Evolutionary conservation across 2,888 invertebrate species (phyloP).

Genomic region (Melanotus villosus): DNA sequence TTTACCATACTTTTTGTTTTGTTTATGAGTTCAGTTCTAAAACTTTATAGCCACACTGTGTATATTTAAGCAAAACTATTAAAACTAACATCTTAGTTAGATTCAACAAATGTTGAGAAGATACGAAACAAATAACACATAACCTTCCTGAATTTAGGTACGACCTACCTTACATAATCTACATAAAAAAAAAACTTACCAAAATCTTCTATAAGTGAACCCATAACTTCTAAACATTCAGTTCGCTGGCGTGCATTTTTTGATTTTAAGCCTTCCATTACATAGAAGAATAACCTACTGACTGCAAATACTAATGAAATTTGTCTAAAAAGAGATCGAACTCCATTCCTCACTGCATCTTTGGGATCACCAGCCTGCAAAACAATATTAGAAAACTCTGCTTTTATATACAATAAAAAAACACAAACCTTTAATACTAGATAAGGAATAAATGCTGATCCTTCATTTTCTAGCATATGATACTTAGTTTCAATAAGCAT

Average conservation of each 20-base stretch:
- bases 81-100: no score
- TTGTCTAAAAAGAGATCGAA: slow-evolving; percentile 87
- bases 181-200: no score
- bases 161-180: no score
- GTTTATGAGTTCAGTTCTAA: no score
- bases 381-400: no score
- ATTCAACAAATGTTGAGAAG: no score
- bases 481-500: slow-evolving; percentile 86
- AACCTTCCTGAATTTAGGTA: no score
- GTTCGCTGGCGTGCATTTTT: slow-evolving; percentile 97
- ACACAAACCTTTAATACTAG: slow-evolving; percentile 85
- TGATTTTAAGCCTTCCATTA: slow-evolving; percentile 96
- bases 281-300: slow-evolving; percentile 88
- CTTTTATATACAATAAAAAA: no score
- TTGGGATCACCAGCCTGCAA: slow-evolving; percentile 93
- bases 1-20: no score
- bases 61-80: no score
- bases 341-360: slow-evolving; percentile 92
- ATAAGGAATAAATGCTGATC: slow-evolving; percentile 95
- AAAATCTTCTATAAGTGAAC: slow-evolving; percentile 86
- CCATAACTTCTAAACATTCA: slow-evolving; percentile 95
- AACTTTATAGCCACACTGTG: no score
- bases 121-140: no score
- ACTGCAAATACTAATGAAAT: slow-evolving; percentile 90
- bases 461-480: slow-evolving; percentile 91